Conservation (phyloP, 2,113 vertebrate genomes). For the Pollachius pollachius region DNA sequence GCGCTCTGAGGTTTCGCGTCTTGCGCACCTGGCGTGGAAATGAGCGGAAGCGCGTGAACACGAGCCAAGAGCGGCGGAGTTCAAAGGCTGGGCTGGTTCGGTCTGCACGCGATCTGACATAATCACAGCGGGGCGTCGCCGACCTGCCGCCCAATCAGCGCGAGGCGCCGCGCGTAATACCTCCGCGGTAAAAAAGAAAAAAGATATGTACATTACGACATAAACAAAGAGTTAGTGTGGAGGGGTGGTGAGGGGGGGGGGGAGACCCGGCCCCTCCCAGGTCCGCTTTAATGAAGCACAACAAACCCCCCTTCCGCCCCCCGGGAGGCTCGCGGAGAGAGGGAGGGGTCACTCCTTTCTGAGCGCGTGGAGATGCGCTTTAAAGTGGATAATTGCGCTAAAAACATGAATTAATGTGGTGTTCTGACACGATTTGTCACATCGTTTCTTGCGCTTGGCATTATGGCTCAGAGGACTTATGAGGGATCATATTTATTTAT, state of each 20-base stretch:
- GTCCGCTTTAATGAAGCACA: constrained; percentile 67
- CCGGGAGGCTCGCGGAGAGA: not conserved
- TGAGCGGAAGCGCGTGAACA: constrained; percentile 81
- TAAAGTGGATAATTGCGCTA: not conserved
- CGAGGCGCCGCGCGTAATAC: constrained; percentile 70
- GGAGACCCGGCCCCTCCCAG: constrained; percentile 54
- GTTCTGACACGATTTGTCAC: no score
- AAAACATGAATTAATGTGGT: not conserved
- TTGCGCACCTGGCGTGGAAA: constrained; percentile 85
- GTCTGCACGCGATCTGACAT: constrained; percentile 89
- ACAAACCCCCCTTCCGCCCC: constrained; percentile 69
- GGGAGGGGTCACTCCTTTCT: no score
- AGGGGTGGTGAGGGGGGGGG: constrained; percentile 37
- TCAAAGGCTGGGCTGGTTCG: constrained; percentile 92
- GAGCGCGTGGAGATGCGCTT: no score
- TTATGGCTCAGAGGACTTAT: no score
- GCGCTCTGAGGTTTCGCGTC: constrained; percentile 65
- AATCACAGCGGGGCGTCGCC: constrained; percentile 85
- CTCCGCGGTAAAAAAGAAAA: constrained; percentile 55
- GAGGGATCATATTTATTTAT: not conserved
- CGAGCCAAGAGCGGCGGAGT: constrained; percentile 88
- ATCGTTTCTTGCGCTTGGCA: no score
- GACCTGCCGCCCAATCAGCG: constrained; percentile 92
- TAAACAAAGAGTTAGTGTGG: constrained; percentile 72
- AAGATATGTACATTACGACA: constrained; percentile 70